Conservation (phyloP, 2,888 invertebrate species). For the Lithosia quadra region DNA sequence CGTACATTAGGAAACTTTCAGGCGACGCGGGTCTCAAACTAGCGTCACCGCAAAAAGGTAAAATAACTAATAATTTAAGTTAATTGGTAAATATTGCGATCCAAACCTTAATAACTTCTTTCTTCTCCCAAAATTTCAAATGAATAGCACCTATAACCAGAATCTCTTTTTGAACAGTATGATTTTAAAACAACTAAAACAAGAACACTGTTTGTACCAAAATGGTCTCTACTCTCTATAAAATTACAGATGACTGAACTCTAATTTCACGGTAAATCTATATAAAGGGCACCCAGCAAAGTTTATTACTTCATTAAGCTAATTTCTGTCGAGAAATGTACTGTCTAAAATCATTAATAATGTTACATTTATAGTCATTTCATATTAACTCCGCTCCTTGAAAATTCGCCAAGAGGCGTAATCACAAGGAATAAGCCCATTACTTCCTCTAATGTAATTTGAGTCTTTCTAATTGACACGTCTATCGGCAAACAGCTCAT, state of each 20-base stretch:
- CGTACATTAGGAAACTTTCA: not conserved
- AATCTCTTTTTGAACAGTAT: too few species aligned
- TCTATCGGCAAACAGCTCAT: slow-evolving; percentile 25
- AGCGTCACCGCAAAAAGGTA: not conserved
- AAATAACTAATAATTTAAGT: too few species aligned
- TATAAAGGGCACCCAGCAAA: slow-evolving; percentile 25
- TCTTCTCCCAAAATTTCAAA: too few species aligned
- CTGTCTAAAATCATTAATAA: slow-evolving; percentile 57
- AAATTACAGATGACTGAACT: not conserved
- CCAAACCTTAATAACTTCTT: too few species aligned
- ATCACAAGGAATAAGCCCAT: slow-evolving; percentile 64
- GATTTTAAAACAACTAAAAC: not conserved
- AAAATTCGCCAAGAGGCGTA: slow-evolving; percentile 56
- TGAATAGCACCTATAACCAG: not conserved
- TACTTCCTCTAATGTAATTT: slow-evolving; percentile 64
- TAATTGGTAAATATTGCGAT: too few species aligned
- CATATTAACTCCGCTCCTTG: slow-evolving; percentile 58
- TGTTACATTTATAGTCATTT: slow-evolving; percentile 58
- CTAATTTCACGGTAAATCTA: slow-evolving; percentile 1
- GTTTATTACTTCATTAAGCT: slow-evolving; percentile 46
- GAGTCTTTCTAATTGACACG: slow-evolving; percentile 51
- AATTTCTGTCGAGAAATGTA: slow-evolving; percentile 33
- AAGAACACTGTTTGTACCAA: not conserved
- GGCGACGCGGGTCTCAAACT: not conserved
- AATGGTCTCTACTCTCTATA: not conserved